phyloP scores from a whole-genome alignment of 2,888 invertebrate species.

The Drosophila infuscata region DNA sequence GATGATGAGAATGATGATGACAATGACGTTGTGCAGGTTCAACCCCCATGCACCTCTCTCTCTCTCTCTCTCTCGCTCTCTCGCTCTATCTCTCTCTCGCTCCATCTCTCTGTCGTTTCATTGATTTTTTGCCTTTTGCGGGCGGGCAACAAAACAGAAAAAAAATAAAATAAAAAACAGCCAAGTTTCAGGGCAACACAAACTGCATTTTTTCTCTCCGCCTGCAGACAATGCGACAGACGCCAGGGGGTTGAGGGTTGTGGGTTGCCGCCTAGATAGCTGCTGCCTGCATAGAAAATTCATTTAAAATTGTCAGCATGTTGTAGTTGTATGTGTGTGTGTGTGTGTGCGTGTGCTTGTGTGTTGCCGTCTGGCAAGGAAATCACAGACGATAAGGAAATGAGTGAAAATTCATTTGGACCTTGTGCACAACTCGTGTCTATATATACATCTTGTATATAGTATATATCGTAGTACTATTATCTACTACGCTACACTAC shows the following conservation, averaged over 20 bases:
- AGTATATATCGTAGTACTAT: conserved; percentile 16
- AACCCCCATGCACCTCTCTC: conserved; percentile 58
- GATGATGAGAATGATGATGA: conserved; percentile 9
- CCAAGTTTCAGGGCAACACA: conserved; percentile 64
- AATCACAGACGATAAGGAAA: conserved; percentile 83
- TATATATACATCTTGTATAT: conserved; percentile 12
- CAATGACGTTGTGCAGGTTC: conserved; percentile 64
- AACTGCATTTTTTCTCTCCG: conserved; percentile 71
- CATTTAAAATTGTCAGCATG: conserved; percentile 74
- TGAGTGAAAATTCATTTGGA: conserved; percentile 82
- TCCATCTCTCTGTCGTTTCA: conserved; percentile 44
- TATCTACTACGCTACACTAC: conserved; percentile 31
- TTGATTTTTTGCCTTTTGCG: conserved; percentile 68
- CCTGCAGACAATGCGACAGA: conserved; percentile 75
- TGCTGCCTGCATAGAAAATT: conserved; percentile 78
- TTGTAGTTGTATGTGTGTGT: conserved; percentile 28
- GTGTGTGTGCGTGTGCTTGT: conserved; percentile 19
- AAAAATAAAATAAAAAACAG: conserved; percentile 5
- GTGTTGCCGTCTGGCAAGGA: conserved; percentile 75
- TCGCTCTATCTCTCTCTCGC: neutral
- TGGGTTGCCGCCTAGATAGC: conserved; percentile 32
- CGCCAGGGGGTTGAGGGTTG: conserved; percentile 8
- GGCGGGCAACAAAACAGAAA: conserved; percentile 34
- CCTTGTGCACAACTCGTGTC: conserved; percentile 18
- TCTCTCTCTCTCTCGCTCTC: neutral